Conservation (phyloP, 2,888 invertebrate species). For the Callimorpha dominula region DNA sequence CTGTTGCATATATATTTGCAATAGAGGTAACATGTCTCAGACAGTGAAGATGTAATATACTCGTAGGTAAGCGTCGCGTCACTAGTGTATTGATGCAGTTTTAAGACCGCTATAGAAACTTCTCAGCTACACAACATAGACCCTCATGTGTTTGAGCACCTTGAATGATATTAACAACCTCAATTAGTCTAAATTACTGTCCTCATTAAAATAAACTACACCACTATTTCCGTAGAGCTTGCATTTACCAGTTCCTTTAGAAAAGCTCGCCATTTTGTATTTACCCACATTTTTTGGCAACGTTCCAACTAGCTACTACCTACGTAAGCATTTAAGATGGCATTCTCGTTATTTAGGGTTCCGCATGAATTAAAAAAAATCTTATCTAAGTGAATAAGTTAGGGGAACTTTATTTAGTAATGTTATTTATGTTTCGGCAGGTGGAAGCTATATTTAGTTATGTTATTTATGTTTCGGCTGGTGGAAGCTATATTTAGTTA, state of each 20-base stretch:
- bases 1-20: too few relatives aligned
- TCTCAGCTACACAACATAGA: not conserved
- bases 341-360: constrained; percentile 20
- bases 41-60: too few relatives aligned
- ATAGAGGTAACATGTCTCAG: too few relatives aligned
- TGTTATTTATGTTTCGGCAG: constrained; percentile 22
- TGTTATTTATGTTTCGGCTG: constrained; percentile 22
- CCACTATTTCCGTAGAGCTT: constrained; percentile 7
- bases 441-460: too few relatives aligned
- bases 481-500: too few relatives aligned
- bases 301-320: constrained; percentile 35
- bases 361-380: constrained; percentile 34
- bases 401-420: constrained; percentile 38
- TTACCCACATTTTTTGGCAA: constrained; percentile 40
- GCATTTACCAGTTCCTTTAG: constrained; percentile 1
- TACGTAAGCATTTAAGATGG: constrained; percentile 42
- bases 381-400: constrained; percentile 39
- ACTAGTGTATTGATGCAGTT: not conserved
- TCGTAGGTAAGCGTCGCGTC: too few relatives aligned
- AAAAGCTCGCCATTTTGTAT: constrained; percentile 34
- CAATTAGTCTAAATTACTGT: constrained; percentile 3
- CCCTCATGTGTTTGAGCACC: not conserved
- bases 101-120: not conserved
- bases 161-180: not conserved
- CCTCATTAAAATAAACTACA: constrained; percentile 6